Conservation (phyloP, 2,797 vertebrate genomes). For the Myiotriccus ornatus region DNA sequence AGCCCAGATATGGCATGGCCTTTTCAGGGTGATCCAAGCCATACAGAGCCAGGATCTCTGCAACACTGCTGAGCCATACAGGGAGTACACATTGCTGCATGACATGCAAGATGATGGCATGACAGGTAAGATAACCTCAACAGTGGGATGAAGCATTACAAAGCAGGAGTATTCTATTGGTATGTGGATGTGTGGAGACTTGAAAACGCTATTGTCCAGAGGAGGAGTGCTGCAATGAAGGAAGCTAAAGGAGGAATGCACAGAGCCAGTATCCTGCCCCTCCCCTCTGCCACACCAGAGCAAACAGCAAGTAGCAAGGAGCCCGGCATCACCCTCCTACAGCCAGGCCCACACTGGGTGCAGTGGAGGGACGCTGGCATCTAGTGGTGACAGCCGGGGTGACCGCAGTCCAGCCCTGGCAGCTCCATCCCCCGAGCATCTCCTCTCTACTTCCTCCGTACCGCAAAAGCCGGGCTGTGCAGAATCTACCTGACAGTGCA, state of each 20-base stretch:
- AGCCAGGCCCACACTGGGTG: background rate
- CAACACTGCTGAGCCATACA: background rate
- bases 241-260: background rate
- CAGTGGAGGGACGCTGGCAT: background rate
- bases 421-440: accelerated
- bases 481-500: accelerated
- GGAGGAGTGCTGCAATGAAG: background rate
- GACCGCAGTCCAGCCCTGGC: accelerated
- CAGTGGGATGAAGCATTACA: background rate
- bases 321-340: background rate
- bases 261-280: background rate
- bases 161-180: background rate
- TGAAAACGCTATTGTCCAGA: background rate
- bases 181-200: background rate
- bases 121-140: background rate
- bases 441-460: accelerated
- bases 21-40: background rate
- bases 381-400: background rate
- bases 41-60: background rate
- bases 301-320: background rate
- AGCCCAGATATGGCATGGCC: background rate
- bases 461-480: accelerated
- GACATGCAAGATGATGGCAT: accelerated
- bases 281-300: background rate
- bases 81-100: background rate